Percentiles rank a stretch among this genome's conserved stretches.
Conservation (phyloP, 92 coral and sea anemone genomes). For the Zoanthus solanderi region DNA sequence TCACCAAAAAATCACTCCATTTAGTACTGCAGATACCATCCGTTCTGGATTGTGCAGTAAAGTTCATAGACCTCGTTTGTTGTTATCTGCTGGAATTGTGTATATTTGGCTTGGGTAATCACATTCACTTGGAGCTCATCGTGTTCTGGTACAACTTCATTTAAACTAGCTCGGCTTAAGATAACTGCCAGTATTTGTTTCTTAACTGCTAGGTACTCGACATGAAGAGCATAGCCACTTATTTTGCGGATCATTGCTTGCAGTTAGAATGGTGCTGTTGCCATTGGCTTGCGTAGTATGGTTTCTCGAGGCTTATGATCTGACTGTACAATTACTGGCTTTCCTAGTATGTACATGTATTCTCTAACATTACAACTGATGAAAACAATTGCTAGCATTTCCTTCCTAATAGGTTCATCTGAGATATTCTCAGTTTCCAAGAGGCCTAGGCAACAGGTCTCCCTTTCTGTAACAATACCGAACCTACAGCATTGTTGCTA, state of each 20-base stretch:
- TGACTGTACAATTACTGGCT: not conserved
- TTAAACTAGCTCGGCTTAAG: slow-evolving; percentile 39
- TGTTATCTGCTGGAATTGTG: too few species aligned
- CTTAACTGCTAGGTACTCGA: slow-evolving; percentile 47
- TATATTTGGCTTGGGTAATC: slow-evolving; percentile 10
- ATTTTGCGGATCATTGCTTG: slow-evolving; percentile 17
- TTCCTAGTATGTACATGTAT: not conserved
- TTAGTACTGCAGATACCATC: slow-evolving; percentile 46
- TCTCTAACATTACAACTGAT: not conserved
- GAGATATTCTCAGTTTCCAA: too few species aligned
- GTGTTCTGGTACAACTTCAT: slow-evolving; percentile 58
- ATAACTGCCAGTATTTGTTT: slow-evolving; percentile 34
- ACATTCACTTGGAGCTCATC: slow-evolving; percentile 54
- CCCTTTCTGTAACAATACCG: too few species aligned
- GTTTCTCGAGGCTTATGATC: not conserved
- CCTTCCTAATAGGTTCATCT: not conserved
- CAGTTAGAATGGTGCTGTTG: slow-evolving; percentile 5
- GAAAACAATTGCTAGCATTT: not conserved
- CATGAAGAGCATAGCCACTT: slow-evolving; percentile 36
- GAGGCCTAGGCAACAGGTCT: too few species aligned
- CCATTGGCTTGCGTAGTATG: not conserved
- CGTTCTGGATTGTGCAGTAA: slow-evolving; percentile 42
- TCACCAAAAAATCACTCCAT: slow-evolving; percentile 45
- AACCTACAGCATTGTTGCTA: too few species aligned
- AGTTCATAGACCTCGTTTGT: slow-evolving; percentile 65